Percentiles rank a stretch among this genome's conserved stretches.
Evolutionary conservation across 1,140 invertebrate genomes (phyloP).

Genomic region (Gonatopus flavifemur): DNA sequence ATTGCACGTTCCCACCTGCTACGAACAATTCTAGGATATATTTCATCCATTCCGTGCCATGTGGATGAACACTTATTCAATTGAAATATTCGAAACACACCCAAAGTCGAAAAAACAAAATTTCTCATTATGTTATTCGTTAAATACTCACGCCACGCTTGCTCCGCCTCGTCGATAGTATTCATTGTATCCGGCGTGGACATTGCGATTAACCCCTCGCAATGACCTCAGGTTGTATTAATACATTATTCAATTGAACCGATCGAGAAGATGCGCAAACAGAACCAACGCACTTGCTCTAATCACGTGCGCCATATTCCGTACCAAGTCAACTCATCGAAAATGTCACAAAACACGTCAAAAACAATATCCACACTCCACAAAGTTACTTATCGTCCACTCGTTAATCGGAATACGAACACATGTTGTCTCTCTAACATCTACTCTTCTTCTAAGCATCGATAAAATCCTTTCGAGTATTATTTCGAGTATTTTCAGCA

Average conservation of each 20-base stretch:
- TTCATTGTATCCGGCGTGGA: conserved; percentile 52
- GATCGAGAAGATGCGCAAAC: conserved; percentile 28
- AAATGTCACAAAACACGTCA: no score
- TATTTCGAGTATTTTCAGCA: no score
- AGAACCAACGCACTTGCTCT: conserved; percentile 17
- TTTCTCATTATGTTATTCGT: not conserved
- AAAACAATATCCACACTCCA: no score
- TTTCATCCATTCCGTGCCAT: no score
- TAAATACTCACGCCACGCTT: conserved; percentile 54
- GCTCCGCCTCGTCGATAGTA: conserved; percentile 52
- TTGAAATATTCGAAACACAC: not conserved
- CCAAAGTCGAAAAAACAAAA: conserved; percentile 2
- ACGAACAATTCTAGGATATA: no score
- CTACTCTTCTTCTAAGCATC: no score
- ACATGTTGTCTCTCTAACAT: no score
- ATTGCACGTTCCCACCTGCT: no score
- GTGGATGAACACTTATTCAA: no score
- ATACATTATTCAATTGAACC: conserved; percentile 37
- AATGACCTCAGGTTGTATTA: conserved; percentile 34
- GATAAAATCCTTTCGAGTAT: no score
- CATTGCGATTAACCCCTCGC: conserved; percentile 44
- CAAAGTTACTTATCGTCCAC: no score
- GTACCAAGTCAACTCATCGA: conserved; percentile 1
- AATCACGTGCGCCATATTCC: conserved; percentile 11
- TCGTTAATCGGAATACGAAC: no score